These are phyloP conservation scores for Crenuchus spilurus DNA, from an alignment of 2,797 vertebrate species.

Conservation along the genomic window DNA sequence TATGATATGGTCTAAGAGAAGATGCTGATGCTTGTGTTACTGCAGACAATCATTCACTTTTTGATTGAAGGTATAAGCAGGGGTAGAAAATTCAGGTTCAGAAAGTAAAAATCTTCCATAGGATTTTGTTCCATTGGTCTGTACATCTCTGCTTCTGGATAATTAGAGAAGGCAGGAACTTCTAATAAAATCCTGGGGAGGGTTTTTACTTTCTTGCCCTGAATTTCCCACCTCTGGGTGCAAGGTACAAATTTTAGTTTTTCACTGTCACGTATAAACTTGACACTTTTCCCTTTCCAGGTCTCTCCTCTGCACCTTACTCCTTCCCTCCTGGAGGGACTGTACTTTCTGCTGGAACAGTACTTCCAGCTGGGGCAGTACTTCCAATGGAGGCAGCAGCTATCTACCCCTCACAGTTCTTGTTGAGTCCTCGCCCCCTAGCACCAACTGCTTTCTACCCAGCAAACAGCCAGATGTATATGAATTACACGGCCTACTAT, in stretches of 20 bases:
- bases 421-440: conserved; percentile 83
- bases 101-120: too few relatives aligned
- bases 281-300: conserved; percentile 68
- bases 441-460: conserved; percentile 88
- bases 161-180: too few relatives aligned
- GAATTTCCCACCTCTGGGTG: too few relatives aligned
- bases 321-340: conserved; percentile 75
- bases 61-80: neutral
- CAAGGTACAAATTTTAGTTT: neutral
- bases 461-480: conserved; percentile 87
- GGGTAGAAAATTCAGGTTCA: too few relatives aligned
- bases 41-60: neutral
- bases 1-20: neutral
- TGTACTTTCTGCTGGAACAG: conserved; percentile 73
- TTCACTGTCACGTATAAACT: neutral
- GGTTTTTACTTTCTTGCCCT: too few relatives aligned
- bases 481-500: conserved; percentile 97
- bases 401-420: conserved; percentile 88
- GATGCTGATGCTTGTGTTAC: neutral
- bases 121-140: too few relatives aligned
- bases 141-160: too few relatives aligned
- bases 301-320: conserved; percentile 91
- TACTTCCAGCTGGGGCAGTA: conserved; percentile 84
- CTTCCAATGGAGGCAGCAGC: conserved; percentile 86
- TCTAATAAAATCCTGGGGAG: too few relatives aligned